Conservation (phyloP, 92 coral and sea anemone species). For the Pocillopora grandis region DNA sequence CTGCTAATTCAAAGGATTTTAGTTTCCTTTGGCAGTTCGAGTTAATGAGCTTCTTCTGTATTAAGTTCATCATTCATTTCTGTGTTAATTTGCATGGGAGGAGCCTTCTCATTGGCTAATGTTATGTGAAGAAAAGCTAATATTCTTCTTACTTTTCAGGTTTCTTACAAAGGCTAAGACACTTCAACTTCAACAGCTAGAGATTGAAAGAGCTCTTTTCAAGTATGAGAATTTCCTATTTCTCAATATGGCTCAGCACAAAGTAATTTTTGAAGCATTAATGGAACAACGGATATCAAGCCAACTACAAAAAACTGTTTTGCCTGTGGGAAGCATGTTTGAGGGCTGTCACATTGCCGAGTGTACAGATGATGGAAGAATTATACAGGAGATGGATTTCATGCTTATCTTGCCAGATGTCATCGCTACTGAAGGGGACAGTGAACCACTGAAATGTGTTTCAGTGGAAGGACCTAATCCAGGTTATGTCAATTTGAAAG, state of each 20-base stretch:
- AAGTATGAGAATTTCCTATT: constrained; percentile 39
- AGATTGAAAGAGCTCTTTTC: constrained; percentile 22
- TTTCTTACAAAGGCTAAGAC: background rate
- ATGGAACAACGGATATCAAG: constrained; percentile 7
- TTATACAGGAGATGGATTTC: constrained; percentile 37
- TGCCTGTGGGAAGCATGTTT: constrained; percentile 41
- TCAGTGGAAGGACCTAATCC: constrained; percentile 37
- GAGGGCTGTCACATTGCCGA: constrained; percentile 33
- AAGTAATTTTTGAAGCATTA: constrained; percentile 32
- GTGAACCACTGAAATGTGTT: constrained; percentile 21
- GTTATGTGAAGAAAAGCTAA: background rate
- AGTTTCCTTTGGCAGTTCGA: too few species aligned
- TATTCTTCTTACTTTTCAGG: background rate
- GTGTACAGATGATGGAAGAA: constrained; percentile 13
- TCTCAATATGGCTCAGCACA: constrained; percentile 36
- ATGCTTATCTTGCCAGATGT: constrained; percentile 33
- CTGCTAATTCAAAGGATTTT: too few species aligned
- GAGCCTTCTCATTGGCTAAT: too few species aligned
- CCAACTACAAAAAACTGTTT: constrained; percentile 8
- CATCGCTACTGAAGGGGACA: constrained; percentile 17
- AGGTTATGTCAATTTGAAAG: constrained; percentile 38
- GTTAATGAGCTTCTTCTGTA: too few species aligned
- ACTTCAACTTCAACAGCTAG: background rate
- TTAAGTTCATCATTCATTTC: too few species aligned
- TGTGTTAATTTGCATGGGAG: too few species aligned